These are phyloP conservation scores for Arctocebus calabarensis DNA, from an alignment of 2,797 vertebrate species.

Conservation along the genomic window DNA sequence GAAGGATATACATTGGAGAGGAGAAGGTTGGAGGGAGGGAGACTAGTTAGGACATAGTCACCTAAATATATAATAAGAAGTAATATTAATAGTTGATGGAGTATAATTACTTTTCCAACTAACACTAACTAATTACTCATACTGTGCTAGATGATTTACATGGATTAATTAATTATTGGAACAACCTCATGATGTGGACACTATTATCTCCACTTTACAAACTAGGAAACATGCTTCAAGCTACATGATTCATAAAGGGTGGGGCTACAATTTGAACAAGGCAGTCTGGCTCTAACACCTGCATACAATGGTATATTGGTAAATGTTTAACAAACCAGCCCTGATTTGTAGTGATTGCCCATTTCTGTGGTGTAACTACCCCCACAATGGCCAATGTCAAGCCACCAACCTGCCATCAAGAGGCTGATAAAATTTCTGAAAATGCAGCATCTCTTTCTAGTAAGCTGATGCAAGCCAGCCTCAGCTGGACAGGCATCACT, in stretches of 20 bases:
- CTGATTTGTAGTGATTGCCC: neutral
- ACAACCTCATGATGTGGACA: neutral
- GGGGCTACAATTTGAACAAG: neutral
- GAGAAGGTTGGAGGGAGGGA: neutral
- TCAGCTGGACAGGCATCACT: neutral
- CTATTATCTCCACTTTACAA: neutral
- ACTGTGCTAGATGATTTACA: neutral
- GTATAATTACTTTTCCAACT: neutral
- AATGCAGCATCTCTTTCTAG: neutral
- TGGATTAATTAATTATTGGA: neutral
- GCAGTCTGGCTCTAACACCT: neutral
- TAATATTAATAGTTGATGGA: neutral
- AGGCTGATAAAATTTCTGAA: conserved; percentile 35
- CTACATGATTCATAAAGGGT: neutral
- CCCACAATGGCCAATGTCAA: neutral
- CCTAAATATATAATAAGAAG: neutral
- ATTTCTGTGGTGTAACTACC: conserved; percentile 26
- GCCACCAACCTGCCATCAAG: neutral
- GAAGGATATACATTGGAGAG: neutral
- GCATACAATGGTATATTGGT: neutral
- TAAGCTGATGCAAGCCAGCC: neutral
- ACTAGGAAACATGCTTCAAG: neutral
- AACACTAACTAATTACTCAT: neutral
- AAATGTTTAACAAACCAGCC: neutral
- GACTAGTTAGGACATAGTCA: neutral